Percentiles rank a stretch among this genome's conserved stretches.
phyloP scores from a whole-genome alignment of 2,113 vertebrate species.

The Mormoops blainvillei region DNA sequence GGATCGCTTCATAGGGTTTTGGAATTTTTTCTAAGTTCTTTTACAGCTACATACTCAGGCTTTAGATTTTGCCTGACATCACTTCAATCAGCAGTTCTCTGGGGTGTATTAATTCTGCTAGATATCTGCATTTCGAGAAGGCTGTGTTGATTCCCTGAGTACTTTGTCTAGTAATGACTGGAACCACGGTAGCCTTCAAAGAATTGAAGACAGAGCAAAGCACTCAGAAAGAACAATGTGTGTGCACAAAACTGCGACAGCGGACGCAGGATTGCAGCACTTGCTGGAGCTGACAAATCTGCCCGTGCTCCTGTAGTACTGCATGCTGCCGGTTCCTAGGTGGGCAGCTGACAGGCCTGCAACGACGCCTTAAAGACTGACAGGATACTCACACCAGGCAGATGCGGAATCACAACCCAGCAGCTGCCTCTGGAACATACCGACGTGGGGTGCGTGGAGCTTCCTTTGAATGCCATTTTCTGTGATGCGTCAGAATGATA shows the following conservation, averaged over 20 bases:
- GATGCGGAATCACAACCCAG: background rate
- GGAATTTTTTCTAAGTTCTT: constrained; percentile 11
- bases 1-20: background rate
- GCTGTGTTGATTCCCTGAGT: constrained; percentile 66
- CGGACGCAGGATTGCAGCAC: background rate
- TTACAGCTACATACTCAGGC: constrained; percentile 16
- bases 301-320: rapidly evolving
- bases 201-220: constrained; percentile 54
- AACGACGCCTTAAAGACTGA: background rate
- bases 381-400: background rate
- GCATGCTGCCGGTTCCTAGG: background rate
- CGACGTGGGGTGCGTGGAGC: background rate
- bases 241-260: background rate
- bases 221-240: constrained; percentile 13
- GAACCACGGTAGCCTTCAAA: constrained; percentile 70
- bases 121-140: constrained; percentile 73
- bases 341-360: background rate
- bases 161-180: constrained; percentile 71
- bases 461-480: background rate
- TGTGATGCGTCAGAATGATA: background rate
- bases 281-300: background rate
- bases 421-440: background rate
- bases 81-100: constrained; percentile 67
- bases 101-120: constrained; percentile 69
- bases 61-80: constrained; percentile 61